Percentiles rank a stretch among this genome's conserved stretches.
phyloP scores from a whole-genome alignment of 2,888 invertebrate genomes.

The Mythimna impura region DNA sequence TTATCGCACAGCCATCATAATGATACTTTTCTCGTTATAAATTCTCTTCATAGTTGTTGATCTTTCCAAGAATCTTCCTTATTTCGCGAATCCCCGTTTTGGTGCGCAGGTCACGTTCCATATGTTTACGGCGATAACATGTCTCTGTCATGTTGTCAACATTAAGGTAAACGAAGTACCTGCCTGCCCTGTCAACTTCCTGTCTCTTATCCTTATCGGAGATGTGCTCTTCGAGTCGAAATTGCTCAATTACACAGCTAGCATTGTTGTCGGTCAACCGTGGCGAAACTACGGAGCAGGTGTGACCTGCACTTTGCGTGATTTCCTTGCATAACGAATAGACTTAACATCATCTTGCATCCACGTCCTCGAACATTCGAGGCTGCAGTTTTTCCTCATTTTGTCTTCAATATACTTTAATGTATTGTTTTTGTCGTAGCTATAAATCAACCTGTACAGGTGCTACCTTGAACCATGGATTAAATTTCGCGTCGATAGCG shows the following conservation, averaged over 20 bases:
- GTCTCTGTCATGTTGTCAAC: slow-evolving; percentile 42
- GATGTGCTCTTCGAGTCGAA: slow-evolving; percentile 81
- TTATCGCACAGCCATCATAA: slow-evolving; percentile 25
- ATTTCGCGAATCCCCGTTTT: slow-evolving; percentile 41
- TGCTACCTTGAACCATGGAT: slow-evolving; percentile 84
- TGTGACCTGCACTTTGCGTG: slow-evolving; percentile 82
- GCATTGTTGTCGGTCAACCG: slow-evolving; percentile 86
- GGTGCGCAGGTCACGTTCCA: slow-evolving; percentile 52
- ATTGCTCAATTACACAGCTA: slow-evolving; percentile 84
- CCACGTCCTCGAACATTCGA: slow-evolving; percentile 47
- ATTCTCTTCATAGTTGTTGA: slow-evolving; percentile 35
- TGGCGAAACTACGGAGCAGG: slow-evolving; percentile 81
- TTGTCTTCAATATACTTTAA: slow-evolving; percentile 62
- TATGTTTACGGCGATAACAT: slow-evolving; percentile 42
- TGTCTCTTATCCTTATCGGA: slow-evolving; percentile 82
- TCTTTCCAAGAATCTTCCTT: slow-evolving; percentile 57
- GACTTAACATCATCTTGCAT: slow-evolving; percentile 65
- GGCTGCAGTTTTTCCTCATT: slow-evolving; percentile 57
- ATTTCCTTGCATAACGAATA: slow-evolving; percentile 77
- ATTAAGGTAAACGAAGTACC: slow-evolving; percentile 52
- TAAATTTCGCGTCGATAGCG: slow-evolving; percentile 83
- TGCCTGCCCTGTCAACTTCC: slow-evolving; percentile 74
- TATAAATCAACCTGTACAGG: slow-evolving; percentile 75
- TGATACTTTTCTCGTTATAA: slow-evolving; percentile 32
- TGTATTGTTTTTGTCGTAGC: slow-evolving; percentile 75